Evolutionary conservation across 2,888 invertebrate species (phyloP), one percentile per base, ranked within the genome.

Genomic region (Protodeltote pygarga): DNA sequence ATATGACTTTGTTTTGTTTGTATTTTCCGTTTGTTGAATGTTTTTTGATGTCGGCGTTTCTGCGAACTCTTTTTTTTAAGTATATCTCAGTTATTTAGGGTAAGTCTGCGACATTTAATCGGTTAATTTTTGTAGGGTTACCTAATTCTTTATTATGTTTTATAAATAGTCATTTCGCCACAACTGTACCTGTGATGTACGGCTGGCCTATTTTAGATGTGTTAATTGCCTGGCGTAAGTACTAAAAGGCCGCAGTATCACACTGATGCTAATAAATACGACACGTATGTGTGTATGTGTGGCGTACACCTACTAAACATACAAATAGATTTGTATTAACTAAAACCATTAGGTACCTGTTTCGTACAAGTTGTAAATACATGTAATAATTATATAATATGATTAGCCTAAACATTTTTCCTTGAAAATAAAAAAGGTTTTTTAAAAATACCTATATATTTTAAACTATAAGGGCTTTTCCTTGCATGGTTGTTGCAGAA

Each of bases 181-280:
- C 9, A 49, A 47, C 27, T 29, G 19, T 6, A 31, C 32, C 25
- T 20, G 11, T 33, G 35, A 41, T 9, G 32, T 23, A 51, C 34
- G 10, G 28, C 38, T 58, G 59, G 49, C 61, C 62, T 50, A 48
- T 65, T 59, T 47, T 50, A 46, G 51, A 64, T 54, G 70, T 67
- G 77, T 46, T 75, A 77, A 77, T 72, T 63, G 45, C 38, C 6
- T 24, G 37, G 37, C 47, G 65, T 70, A 75, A 73, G 62, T 63
- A 19, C 31, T 38, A 41, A 31, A 39, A 52, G 50, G 58, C 51
- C 55, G 46, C 52, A 38, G 46, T 51, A 47, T 39, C 63, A 38
- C 13, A 48, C 34, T 25, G 9, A 17, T 47, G 74, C 68, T 77
- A 77, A 77, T 61, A 58, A 48, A 53, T 41, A 58, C 28, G 33